phyloP scores from a whole-genome alignment of 2,888 invertebrate species.

The Chymomyza fuscimana region DNA sequence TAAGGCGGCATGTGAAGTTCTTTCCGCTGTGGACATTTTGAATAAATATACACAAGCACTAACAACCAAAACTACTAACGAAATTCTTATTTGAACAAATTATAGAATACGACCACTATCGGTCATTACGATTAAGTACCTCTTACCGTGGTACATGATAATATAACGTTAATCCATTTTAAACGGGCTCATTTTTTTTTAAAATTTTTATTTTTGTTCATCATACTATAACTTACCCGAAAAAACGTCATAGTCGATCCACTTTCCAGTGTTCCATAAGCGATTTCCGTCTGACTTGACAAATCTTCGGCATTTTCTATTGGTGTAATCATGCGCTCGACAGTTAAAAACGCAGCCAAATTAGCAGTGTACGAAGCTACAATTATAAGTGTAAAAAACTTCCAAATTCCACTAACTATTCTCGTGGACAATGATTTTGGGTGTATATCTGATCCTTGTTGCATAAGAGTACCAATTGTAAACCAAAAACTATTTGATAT shows the following conservation, averaged over 20 bases:
- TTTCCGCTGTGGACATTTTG: too few relatives aligned
- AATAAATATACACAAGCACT: too few relatives aligned
- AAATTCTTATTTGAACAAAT: too few relatives aligned
- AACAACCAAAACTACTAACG: too few relatives aligned
- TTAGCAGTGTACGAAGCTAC: conserved; percentile 96
- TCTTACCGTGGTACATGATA: too few relatives aligned
- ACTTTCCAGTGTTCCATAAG: conserved; percentile 90
- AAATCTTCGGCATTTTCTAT: conserved; percentile 93
- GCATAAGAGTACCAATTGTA: conserved; percentile 93
- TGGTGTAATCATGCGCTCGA: conserved; percentile 92
- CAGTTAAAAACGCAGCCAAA: conserved; percentile 93
- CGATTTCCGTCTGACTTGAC: conserved; percentile 89
- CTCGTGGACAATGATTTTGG: conserved; percentile 86
- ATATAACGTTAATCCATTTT: too few relatives aligned
- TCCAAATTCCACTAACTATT: conserved; percentile 93
- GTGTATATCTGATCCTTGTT: conserved; percentile 89
- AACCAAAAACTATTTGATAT: conserved; percentile 93
- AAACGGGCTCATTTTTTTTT: too few relatives aligned
- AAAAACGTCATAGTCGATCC: conserved; percentile 95
- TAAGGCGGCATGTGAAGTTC: too few relatives aligned
- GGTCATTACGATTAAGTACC: too few relatives aligned
- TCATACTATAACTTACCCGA: conserved; percentile 81
- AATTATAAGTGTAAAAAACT: conserved; percentile 95
- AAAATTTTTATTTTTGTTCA: too few relatives aligned
- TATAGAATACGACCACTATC: too few relatives aligned